A percentile compares a stretch with the other conserved stretches of the same genome.
Evolutionary conservation across 2,113 vertebrate species (phyloP).

Genomic region (Ancistrus triradiatus): DNA sequence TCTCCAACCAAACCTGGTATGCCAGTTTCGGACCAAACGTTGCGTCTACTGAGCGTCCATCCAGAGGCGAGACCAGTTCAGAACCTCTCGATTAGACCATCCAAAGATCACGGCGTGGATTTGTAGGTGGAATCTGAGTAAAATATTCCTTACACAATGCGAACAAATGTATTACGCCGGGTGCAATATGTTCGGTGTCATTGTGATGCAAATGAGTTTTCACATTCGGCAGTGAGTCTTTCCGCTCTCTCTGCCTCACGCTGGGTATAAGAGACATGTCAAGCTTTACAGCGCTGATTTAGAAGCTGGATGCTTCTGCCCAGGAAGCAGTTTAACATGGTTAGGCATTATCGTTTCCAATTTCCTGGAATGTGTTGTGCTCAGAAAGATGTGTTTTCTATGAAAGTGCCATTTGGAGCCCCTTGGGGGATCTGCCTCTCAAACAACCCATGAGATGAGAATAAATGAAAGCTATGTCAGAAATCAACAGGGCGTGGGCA

Average conservation of each 20-base stretch:
- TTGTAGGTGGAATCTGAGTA: too few relatives aligned
- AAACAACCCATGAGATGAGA: conserved; percentile 31
- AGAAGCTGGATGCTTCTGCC: conserved; percentile 34
- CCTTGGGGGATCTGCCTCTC: conserved; percentile 55
- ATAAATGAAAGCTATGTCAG: conserved; percentile 57
- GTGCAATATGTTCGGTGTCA: conserved; percentile 16
- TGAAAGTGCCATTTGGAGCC: conserved; percentile 60
- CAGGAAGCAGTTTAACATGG: conserved; percentile 33
- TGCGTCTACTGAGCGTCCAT: too few relatives aligned
- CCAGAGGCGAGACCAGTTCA: too few relatives aligned
- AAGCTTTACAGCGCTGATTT: conserved; percentile 15
- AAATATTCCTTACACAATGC: background rate
- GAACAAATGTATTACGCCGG: background rate
- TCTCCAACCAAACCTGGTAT: too few relatives aligned
- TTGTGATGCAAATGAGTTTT: conserved; percentile 30
- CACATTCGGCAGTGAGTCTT: conserved; percentile 18
- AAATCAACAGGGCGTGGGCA: conserved; percentile 48
- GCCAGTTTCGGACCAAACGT: too few relatives aligned
- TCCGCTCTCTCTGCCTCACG: background rate
- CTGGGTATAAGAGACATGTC: conserved; percentile 30
- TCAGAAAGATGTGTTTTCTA: conserved; percentile 62
- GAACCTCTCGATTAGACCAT: too few relatives aligned
- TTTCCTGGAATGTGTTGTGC: conserved; percentile 63
- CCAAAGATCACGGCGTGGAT: too few relatives aligned
- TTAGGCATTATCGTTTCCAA: conserved; percentile 52